Conservation (phyloP, 2,113 vertebrate species). For the Nipponia nippon region DNA sequence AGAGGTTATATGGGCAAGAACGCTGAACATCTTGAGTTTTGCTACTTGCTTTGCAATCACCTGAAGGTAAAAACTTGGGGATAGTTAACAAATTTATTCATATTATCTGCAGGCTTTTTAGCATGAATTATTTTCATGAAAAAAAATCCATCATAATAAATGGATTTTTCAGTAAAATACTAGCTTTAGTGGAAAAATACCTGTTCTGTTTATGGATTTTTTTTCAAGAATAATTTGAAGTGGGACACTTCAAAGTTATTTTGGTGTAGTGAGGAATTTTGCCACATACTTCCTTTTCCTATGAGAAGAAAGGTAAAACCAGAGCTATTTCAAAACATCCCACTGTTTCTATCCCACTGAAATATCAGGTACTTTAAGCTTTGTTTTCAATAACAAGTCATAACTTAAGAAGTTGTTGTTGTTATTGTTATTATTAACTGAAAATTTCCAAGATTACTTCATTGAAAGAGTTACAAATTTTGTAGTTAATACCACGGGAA, state of each 20-base stretch:
- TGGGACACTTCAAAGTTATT: background rate
- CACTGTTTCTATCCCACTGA: background rate
- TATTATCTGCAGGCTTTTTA: background rate
- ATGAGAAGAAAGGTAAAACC: background rate
- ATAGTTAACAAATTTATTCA: background rate
- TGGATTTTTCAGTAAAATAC: background rate
- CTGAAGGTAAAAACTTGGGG: background rate
- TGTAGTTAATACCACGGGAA: background rate
- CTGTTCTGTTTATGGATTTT: background rate
- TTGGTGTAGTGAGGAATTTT: background rate
- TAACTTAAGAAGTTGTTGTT: background rate
- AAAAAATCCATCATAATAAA: background rate
- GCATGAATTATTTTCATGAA: background rate
- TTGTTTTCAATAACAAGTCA: background rate
- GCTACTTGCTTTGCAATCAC: background rate
- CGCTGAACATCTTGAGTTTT: background rate
- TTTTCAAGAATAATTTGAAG: background rate
- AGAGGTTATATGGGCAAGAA: background rate
- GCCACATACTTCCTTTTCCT: background rate
- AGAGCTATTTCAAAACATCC: background rate
- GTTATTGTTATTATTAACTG: background rate
- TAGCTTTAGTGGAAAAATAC: background rate
- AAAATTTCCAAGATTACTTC: background rate
- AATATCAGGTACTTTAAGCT: background rate
- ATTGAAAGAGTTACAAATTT: background rate